A percentile compares a stretch with the other conserved stretches of the same genome.
phyloP scores from a whole-genome alignment of 1,140 invertebrate species.

The Cheumatopsyche charites region DNA sequence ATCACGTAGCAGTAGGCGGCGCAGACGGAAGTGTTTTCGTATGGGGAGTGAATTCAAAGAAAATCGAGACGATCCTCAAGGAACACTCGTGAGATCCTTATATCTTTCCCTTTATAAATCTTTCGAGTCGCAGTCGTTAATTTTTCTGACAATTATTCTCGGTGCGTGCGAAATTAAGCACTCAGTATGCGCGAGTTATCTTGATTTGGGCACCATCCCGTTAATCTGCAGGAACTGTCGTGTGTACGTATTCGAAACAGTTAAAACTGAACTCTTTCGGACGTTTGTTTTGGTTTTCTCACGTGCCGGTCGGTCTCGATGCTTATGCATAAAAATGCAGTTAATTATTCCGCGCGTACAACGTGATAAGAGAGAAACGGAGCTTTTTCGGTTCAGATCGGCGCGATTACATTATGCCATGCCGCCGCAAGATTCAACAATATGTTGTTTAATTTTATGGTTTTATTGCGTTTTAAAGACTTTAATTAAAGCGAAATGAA shows the following conservation, averaged over 20 bases:
- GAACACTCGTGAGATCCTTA: conserved; percentile 75
- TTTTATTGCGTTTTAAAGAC: too few relatives aligned
- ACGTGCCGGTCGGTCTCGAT: background rate
- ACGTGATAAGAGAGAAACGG: too few relatives aligned
- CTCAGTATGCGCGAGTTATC: background rate
- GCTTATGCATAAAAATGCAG: conserved; percentile 13
- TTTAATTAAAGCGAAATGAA: too few relatives aligned
- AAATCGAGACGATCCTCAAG: conserved; percentile 83
- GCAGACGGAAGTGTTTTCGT: conserved; percentile 89
- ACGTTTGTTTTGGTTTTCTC: conserved; percentile 19
- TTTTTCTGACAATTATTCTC: too few relatives aligned
- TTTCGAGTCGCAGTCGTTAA: too few relatives aligned
- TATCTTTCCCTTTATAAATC: too few relatives aligned
- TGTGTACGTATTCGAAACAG: background rate
- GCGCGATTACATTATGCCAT: too few relatives aligned
- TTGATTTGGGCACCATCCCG: background rate
- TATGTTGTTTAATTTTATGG: too few relatives aligned
- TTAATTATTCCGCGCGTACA: background rate
- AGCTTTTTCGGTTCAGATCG: too few relatives aligned
- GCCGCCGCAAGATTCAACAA: too few relatives aligned
- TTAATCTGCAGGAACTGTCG: conserved; percentile 7
- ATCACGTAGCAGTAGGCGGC: conserved; percentile 88
- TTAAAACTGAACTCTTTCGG: background rate
- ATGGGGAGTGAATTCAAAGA: conserved; percentile 83
- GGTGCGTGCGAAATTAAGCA: too few relatives aligned